Conservation (phyloP, 1,140 invertebrate species). For the Tetramorium alpestre region DNA sequence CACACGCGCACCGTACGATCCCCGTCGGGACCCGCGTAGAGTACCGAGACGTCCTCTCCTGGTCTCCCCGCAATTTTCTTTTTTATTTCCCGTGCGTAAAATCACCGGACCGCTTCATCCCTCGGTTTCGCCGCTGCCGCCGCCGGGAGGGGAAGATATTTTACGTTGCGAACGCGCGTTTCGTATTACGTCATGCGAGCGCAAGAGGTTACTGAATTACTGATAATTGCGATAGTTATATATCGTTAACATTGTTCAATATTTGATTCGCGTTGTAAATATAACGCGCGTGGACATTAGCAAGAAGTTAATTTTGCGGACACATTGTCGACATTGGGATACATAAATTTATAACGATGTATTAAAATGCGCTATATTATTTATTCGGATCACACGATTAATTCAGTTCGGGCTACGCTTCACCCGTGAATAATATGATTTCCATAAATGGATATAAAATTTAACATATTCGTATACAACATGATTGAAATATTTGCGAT, state of each 20-base stretch:
- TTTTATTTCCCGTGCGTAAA: constrained; percentile 70
- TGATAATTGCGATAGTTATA: constrained; percentile 27
- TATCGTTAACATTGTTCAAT: constrained; percentile 38
- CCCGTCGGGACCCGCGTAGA: constrained; percentile 38
- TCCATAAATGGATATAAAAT: constrained; percentile 51
- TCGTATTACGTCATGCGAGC: background rate
- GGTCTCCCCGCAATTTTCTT: constrained; percentile 54
- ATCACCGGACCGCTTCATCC: constrained; percentile 38
- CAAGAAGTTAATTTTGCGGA: constrained; percentile 49
- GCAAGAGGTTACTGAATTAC: background rate
- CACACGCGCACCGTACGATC: constrained; percentile 33
- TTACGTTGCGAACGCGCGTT: background rate
- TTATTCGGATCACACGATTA: constrained; percentile 43
- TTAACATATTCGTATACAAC: constrained; percentile 5
- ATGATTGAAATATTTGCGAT: constrained; percentile 46
- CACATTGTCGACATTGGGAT: constrained; percentile 36
- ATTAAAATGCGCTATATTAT: constrained; percentile 53
- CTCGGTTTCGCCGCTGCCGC: background rate
- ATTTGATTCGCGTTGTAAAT: constrained; percentile 36
- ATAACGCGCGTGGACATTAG: constrained; percentile 3
- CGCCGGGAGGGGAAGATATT: background rate
- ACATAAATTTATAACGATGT: constrained; percentile 46
- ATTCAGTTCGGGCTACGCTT: constrained; percentile 34
- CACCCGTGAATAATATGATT: constrained; percentile 29
- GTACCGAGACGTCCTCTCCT: constrained; percentile 12